Evolutionary conservation across 2,888 invertebrate species (phyloP).

Genomic region (Lycocerus yunnanus): DNA sequence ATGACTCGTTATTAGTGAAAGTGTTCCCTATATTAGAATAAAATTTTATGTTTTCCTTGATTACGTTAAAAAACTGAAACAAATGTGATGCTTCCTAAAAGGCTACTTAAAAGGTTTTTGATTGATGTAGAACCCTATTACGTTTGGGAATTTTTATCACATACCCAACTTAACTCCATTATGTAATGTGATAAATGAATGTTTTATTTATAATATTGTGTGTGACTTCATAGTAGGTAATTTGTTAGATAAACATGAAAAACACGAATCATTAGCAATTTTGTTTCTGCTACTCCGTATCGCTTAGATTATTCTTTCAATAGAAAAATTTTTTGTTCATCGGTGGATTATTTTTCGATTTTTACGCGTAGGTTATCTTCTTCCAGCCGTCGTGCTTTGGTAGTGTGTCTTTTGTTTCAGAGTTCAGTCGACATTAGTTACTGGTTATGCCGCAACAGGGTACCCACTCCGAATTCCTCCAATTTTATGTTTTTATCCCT

Average conservation of each 20-base stretch:
- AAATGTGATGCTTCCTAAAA: not conserved
- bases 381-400: not conserved
- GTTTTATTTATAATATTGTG: not conserved
- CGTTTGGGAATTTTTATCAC: not conserved
- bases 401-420: not conserved
- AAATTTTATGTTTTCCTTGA: not conserved
- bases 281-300: not conserved
- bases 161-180: not conserved
- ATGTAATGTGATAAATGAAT: not conserved
- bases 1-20: too few relatives aligned
- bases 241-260: not conserved
- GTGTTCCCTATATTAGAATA: not conserved
- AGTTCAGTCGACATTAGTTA: not conserved
- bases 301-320: not conserved
- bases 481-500: not conserved
- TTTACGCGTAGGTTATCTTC: not conserved
- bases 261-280: not conserved
- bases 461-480: not conserved
- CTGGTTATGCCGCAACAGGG: not conserved
- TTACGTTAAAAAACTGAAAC: not conserved
- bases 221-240: not conserved
- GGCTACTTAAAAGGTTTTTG: not conserved
- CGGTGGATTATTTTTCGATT: not conserved
- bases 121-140: not conserved
- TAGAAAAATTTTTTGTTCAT: not conserved